Percentiles rank a stretch among this genome's conserved stretches.
phyloP scores from a whole-genome alignment of 2,113 vertebrate species.

The Porphyrio hochstetteri region DNA sequence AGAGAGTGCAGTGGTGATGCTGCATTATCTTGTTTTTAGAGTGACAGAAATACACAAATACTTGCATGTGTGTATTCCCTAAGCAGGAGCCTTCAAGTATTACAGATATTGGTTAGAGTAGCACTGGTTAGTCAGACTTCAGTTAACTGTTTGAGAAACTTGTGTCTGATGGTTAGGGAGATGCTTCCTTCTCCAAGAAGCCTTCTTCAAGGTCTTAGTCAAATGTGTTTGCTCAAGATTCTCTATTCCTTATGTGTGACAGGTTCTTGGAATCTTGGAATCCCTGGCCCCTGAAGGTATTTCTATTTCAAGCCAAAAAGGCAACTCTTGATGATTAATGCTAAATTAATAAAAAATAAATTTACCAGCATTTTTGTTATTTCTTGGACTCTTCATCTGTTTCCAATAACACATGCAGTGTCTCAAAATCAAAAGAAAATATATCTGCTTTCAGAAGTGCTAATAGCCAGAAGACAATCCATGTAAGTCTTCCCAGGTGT shows the following conservation, averaged over 20 bases:
- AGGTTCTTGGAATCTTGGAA: neutral
- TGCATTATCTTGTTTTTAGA: neutral
- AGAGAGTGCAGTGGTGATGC: neutral
- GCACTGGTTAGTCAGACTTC: neutral
- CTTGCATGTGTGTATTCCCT: neutral
- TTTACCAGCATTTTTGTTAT: neutral
- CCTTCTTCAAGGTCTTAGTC: neutral
- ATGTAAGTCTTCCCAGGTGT: neutral
- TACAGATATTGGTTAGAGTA: neutral
- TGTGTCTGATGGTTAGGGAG: neutral
- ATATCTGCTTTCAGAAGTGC: neutral
- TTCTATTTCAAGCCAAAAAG: neutral
- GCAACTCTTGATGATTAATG: neutral
- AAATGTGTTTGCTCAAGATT: neutral
- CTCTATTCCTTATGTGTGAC: neutral
- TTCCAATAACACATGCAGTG: neutral
- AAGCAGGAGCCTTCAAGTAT: neutral
- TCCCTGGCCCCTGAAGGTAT: neutral
- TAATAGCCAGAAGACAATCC: neutral
- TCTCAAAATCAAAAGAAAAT: neutral
- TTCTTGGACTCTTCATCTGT: neutral
- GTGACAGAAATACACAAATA: neutral
- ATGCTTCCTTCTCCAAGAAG: neutral
- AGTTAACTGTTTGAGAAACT: neutral
- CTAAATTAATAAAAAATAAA: neutral